A percentile compares a stretch with the other conserved stretches of the same genome.
Conservation (phyloP, 2,888 invertebrate species). For the Synanthedon andrenaeformis region DNA sequence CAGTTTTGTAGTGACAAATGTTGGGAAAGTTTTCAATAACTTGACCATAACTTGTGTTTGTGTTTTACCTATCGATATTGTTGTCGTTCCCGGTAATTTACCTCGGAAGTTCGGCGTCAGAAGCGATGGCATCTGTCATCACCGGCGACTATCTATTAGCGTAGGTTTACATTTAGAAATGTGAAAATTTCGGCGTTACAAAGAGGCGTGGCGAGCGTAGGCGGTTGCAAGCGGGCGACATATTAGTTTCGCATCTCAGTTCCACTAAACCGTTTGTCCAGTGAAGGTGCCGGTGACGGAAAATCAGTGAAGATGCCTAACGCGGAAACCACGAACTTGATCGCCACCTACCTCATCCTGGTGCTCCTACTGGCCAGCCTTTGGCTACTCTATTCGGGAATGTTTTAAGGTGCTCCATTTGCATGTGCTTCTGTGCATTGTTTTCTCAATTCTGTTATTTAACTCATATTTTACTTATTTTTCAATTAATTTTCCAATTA, state of each 20-base stretch:
- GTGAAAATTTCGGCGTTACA: constrained; percentile 24
- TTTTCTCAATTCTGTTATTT: too few relatives aligned
- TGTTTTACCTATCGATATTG: background rate
- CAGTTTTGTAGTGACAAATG: background rate
- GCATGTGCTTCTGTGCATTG: background rate
- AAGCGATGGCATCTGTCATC: constrained; percentile 27
- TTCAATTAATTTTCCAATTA: too few relatives aligned
- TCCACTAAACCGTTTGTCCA: constrained; percentile 46
- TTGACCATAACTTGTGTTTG: background rate
- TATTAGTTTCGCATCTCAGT: constrained; percentile 34
- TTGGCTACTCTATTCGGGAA: constrained; percentile 77
- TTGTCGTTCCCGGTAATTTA: background rate
- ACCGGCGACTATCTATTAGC: constrained; percentile 28
- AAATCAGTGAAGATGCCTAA: constrained; percentile 45
- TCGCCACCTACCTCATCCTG: constrained; percentile 78
- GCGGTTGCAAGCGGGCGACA: constrained; percentile 25
- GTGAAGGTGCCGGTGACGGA: constrained; percentile 29
- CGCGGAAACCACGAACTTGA: constrained; percentile 75
- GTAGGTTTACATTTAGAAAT: constrained; percentile 45
- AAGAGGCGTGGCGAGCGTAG: constrained; percentile 39
- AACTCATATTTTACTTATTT: too few relatives aligned
- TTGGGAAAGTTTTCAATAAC: too few relatives aligned
- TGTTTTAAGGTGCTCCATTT: constrained; percentile 57
- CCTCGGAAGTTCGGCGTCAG: background rate
- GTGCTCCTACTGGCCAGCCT: constrained; percentile 74